Base-by-base conservation (phyloP, 2,113 vertebrate species). In the Pipa parva region DNA sequence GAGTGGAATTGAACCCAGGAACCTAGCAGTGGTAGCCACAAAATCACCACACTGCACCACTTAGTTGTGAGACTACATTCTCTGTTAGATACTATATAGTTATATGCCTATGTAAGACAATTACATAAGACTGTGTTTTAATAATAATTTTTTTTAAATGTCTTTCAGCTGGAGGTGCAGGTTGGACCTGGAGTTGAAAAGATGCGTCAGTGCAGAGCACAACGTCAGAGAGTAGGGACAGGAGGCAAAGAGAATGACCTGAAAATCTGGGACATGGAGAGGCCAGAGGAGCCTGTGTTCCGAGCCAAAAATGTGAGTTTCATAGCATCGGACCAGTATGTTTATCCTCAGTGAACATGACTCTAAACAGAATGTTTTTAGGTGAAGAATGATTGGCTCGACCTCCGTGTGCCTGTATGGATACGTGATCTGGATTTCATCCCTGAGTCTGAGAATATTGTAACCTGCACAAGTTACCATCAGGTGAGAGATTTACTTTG, bases 251-350 rank as follows among this genome's bases (percentile, higher is more conserved):
- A 93, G 33, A 95, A 91, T 71, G 80, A 79, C 0, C 79, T 96
- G 27, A 96, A 92, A 79, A 74, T 96, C 12, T 95, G 94, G 94
- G 93, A 96, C 79, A 80, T 96, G 65, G 79, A 93, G 73, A 80
- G 65, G 2, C 88, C 90, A 0, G 82, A 87, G 6, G 76, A 67
- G 0, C 84, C 94, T 3, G 42, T 91, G 6, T 96, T 94, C 76
- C 73, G 73, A 9, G 88, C 93, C 4, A 96, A 93, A 71, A 95
- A 94, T 51, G 89, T 95, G 69, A 88, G 85, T 80, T 2, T 24
- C 4, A 42, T 15, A 42, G 15, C 39, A 18, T 42, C 10, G 29
- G 29, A 31, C 10, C 29, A 31, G 10, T 31, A 31, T n/a, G 2
- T 31, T 31, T 6, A 31, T 6, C 29, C 10, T 10, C 10, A 5